A percentile compares a stretch with the other conserved stretches of the same genome.
Conservation (phyloP, 1,140 invertebrate species). For the Aporrectodea caliginosa region DNA sequence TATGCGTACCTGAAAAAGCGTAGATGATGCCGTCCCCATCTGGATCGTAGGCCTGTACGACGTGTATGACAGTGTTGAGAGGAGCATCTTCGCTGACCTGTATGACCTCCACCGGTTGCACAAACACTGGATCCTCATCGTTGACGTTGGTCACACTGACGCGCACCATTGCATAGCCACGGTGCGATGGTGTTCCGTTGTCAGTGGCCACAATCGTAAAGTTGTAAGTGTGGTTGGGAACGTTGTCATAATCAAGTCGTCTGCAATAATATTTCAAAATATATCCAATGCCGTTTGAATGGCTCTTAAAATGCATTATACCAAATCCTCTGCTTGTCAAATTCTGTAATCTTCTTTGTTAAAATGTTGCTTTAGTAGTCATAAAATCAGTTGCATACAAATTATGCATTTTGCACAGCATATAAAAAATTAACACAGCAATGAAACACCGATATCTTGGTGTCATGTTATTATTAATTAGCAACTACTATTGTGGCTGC, state of each 20-base stretch:
- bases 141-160: slow-evolving; percentile 50
- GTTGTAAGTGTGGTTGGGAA: slow-evolving; percentile 40
- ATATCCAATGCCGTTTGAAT: neutral
- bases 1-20: slow-evolving; percentile 59
- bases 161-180: slow-evolving; percentile 70
- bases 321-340: no score
- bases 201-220: slow-evolving; percentile 49
- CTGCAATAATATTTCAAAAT: slow-evolving; percentile 28
- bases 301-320: neutral
- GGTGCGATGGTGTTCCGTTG: slow-evolving; percentile 57
- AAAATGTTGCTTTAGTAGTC: no score
- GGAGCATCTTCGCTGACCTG: slow-evolving; percentile 84
- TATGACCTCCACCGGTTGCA: slow-evolving; percentile 68
- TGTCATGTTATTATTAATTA: no score
- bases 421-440: neutral
- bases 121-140: slow-evolving; percentile 55
- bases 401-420: no score
- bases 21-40: slow-evolving; percentile 63
- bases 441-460: no score
- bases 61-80: slow-evolving; percentile 82
- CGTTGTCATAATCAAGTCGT: slow-evolving; percentile 43
- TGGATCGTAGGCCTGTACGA: slow-evolving; percentile 85
- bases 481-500: no score
- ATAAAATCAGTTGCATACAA: no score
- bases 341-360: neutral